phyloP scores from a whole-genome alignment of 1,140 invertebrate genomes.

The Idris sp. region DNA sequence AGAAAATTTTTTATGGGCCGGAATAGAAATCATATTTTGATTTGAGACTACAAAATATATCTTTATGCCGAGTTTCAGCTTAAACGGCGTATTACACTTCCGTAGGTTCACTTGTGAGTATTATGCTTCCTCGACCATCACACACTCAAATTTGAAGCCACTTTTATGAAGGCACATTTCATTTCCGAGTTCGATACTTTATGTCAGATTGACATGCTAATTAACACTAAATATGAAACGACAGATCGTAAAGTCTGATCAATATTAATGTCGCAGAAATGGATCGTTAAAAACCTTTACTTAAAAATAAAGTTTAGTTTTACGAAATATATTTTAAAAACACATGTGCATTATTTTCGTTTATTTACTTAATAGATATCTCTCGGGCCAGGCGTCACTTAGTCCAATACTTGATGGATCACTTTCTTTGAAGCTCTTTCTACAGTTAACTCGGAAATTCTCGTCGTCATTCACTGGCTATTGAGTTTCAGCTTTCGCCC shows the following conservation, averaged over 20 bases:
- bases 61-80: no score
- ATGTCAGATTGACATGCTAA: constrained; percentile 37
- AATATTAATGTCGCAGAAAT: constrained; percentile 42
- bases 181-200: constrained; percentile 32
- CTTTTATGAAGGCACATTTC: constrained; percentile 39
- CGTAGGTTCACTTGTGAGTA: no score
- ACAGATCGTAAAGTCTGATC: constrained; percentile 30
- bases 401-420: constrained; percentile 52
- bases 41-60: no score
- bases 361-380: constrained; percentile 44
- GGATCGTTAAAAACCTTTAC: constrained; percentile 31
- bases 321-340: constrained; percentile 1
- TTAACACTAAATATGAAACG: constrained; percentile 31
- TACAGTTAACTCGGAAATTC: constrained; percentile 48
- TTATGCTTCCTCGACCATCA: no score
- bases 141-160: constrained; percentile 13
- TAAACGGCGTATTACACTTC: no score
- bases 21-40: no score
- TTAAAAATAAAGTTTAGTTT: constrained; percentile 35
- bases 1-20: no score
- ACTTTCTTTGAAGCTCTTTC: constrained; percentile 61
- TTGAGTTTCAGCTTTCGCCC: constrained; percentile 70
- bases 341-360: constrained; percentile 17
- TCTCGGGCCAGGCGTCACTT: constrained; percentile 8
- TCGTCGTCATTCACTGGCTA: constrained; percentile 62